phyloP scores from a whole-genome alignment of 2,797 vertebrate species.

The Aldrovandia affinis region DNA sequence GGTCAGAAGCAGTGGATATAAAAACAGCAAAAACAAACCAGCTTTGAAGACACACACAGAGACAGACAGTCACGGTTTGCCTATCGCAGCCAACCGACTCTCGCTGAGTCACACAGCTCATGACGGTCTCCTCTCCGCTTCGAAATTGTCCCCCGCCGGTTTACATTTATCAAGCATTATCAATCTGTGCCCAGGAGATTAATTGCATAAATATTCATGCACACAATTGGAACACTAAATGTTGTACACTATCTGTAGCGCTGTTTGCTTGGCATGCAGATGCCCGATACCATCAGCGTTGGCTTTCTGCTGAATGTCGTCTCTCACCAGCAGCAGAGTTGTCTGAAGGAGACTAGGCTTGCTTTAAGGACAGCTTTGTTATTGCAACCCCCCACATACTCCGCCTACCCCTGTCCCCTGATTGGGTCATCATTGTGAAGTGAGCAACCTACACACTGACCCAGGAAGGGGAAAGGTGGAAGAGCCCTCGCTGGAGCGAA shows the following conservation, averaged over 20 bases:
- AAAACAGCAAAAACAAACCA: not conserved
- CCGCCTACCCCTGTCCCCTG: not conserved
- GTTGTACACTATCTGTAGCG: not conserved
- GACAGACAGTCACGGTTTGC: not conserved
- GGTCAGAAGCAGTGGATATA: not conserved
- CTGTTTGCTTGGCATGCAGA: not conserved
- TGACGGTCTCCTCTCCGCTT: not conserved
- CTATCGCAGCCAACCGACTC: not conserved
- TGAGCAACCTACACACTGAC: conserved; percentile 50
- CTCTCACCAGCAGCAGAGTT: too few species aligned
- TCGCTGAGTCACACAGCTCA: not conserved
- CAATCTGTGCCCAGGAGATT: not conserved
- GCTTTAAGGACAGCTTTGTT: not conserved
- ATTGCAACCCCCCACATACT: not conserved
- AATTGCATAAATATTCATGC: not conserved
- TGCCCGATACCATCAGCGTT: not conserved
- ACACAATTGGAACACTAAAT: not conserved
- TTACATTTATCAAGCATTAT: not conserved
- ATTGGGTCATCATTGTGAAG: conserved; percentile 24
- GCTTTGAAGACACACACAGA: not conserved
- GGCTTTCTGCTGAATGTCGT: not conserved
- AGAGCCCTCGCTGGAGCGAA: conserved; percentile 22
- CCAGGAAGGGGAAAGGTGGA: conserved; percentile 46
- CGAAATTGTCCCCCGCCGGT: not conserved
- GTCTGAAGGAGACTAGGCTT: not conserved